Evolutionary conservation across 2,888 invertebrate species (phyloP).

Genomic region (Macaria notata): DNA sequence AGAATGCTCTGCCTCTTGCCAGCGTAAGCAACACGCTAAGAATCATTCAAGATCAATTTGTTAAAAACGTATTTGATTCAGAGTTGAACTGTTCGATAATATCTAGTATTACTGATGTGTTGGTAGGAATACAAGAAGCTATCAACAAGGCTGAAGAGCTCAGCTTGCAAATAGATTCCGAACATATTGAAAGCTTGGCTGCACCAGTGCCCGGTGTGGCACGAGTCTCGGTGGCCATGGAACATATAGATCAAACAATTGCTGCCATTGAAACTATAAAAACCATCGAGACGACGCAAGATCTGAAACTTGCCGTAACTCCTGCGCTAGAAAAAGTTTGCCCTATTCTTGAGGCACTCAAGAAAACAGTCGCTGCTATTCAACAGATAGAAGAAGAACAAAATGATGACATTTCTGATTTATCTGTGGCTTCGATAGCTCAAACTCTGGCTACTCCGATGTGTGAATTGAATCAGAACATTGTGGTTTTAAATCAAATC

Average conservation of each 20-base stretch:
- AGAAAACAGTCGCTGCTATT: conserved; percentile 57
- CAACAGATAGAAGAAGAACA: conserved; percentile 39
- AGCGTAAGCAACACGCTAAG: conserved; percentile 62
- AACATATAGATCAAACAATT: conserved; percentile 65
- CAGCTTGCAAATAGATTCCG: conserved; percentile 55
- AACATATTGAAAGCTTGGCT: conserved; percentile 53
- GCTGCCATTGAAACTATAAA: conserved; percentile 58
- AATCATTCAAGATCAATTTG: conserved; percentile 59
- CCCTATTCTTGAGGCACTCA: conserved; percentile 66
- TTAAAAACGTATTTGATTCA: conserved; percentile 57
- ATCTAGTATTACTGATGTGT: conserved; percentile 54
- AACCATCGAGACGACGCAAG: conserved; percentile 49
- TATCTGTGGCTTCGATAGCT: conserved; percentile 68
- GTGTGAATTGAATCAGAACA: conserved; percentile 61
- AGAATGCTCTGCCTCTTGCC: conserved; percentile 53
- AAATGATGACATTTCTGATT: conserved; percentile 53
- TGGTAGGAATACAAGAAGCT: conserved; percentile 57
- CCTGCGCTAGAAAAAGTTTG: conserved; percentile 57
- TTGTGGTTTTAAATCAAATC: conserved; percentile 58
- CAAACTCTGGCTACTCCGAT: conserved; percentile 62
- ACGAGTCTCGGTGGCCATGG: conserved; percentile 54
- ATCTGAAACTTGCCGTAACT: conserved; percentile 39
- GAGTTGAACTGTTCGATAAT: conserved; percentile 59
- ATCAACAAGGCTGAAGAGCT: conserved; percentile 60
- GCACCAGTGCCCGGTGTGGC: conserved; percentile 32